Conservation (phyloP, 2,888 invertebrate species). For the Alsophila aescularia region DNA sequence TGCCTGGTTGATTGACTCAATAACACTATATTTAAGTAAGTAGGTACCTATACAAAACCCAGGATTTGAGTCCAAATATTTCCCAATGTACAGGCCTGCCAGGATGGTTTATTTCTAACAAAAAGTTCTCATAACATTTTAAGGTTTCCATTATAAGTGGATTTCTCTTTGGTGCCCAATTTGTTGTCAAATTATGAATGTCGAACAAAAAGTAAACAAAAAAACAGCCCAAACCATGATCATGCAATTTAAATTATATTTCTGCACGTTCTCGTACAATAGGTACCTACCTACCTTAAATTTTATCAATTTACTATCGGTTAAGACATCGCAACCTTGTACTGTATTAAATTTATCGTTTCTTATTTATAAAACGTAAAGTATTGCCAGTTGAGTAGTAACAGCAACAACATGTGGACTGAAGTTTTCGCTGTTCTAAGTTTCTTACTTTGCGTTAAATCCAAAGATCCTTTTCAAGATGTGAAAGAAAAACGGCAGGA, state of each 20-base stretch:
- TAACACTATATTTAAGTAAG: too few species aligned
- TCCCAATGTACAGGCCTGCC: too few species aligned
- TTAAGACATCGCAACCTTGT: constrained; percentile 43
- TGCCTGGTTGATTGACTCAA: too few species aligned
- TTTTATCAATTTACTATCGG: constrained; percentile 34
- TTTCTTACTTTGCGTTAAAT: constrained; percentile 24
- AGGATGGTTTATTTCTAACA: background rate
- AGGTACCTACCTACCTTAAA: background rate
- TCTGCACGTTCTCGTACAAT: constrained; percentile 1
- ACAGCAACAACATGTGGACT: constrained; percentile 47
- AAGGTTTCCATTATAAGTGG: too few species aligned
- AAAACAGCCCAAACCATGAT: background rate
- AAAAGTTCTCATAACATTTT: background rate
- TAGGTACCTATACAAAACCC: too few species aligned
- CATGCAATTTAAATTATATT: constrained; percentile 16
- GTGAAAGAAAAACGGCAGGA: constrained; percentile 60
- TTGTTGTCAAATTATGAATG: background rate
- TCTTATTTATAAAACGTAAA: constrained; percentile 15
- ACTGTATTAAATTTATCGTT: constrained; percentile 21
- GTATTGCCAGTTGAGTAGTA: constrained; percentile 14
- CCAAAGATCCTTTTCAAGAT: constrained; percentile 29
- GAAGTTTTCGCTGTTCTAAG: constrained; percentile 35
- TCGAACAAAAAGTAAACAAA: background rate
- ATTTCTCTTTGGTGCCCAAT: background rate
- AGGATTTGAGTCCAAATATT: too few species aligned